These are phyloP conservation scores for Rallus limicola DNA, from an alignment of 2,113 vertebrate genomes.

Conservation along the genomic window DNA sequence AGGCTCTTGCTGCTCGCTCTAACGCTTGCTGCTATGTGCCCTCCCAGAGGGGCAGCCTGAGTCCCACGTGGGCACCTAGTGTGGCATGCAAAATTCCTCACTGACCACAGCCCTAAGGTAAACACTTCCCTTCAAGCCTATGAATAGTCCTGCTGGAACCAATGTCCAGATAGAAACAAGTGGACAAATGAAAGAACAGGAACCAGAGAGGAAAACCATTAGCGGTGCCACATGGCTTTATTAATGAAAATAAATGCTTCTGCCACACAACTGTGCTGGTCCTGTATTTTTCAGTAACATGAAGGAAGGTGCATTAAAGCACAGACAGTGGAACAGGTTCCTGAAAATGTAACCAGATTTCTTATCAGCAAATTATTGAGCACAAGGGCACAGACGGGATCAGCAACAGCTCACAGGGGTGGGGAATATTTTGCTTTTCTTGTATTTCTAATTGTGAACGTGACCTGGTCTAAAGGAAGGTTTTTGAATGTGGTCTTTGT, in stretches of 20 bases:
- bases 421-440: background rate
- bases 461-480: background rate
- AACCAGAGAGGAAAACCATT: background rate
- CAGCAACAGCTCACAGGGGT: background rate
- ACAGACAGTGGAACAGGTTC: background rate
- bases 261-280: background rate
- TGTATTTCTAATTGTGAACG: background rate
- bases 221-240: background rate
- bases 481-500: background rate
- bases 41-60: background rate
- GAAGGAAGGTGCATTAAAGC: background rate
- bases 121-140: background rate
- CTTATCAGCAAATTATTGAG: background rate
- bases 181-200: background rate
- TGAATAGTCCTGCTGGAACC: background rate
- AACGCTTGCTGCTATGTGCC: fast-evolving
- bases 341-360: fast-evolving
- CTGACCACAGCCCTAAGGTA: background rate
- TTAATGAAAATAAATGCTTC: background rate
- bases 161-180: fast-evolving
- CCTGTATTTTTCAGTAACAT: background rate
- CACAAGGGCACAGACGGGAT: background rate
- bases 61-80: fast-evolving
- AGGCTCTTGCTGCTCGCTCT: fast-evolving
- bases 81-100: background rate